Conservation (phyloP, 1,140 invertebrate species). For the Acromyrmex echinatior region DNA sequence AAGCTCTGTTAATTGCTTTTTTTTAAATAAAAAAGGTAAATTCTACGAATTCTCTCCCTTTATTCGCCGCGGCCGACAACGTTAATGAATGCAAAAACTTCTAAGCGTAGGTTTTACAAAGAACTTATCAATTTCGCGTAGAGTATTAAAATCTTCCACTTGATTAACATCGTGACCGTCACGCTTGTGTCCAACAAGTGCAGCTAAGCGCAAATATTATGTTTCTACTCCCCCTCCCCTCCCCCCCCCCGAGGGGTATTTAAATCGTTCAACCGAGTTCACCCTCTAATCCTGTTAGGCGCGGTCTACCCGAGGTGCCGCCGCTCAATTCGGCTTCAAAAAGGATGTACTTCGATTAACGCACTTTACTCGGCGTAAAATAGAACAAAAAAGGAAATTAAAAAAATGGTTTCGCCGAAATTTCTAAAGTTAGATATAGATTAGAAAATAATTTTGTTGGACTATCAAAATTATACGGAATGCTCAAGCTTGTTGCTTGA, state of each 20-base stretch:
- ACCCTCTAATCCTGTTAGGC: slow-evolving; percentile 75
- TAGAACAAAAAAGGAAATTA: slow-evolving; percentile 9
- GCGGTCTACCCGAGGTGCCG: slow-evolving; percentile 40
- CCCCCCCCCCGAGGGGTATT: slow-evolving; percentile 60
- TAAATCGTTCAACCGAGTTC: slow-evolving; percentile 70
- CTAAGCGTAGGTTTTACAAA: slow-evolving; percentile 22
- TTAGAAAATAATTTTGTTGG: too few relatives aligned
- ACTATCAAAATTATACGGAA: too few relatives aligned
- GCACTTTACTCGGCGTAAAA: not conserved
- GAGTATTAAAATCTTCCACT: slow-evolving; percentile 53
- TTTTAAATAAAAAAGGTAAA: not conserved
- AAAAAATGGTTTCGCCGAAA: too few relatives aligned
- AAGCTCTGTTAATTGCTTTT: not conserved
- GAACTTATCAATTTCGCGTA: slow-evolving; percentile 50
- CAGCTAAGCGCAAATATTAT: slow-evolving; percentile 73
- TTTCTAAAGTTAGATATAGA: too few relatives aligned
- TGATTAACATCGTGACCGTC: slow-evolving; percentile 56
- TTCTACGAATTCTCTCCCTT: not conserved
- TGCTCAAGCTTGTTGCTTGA: too few relatives aligned
- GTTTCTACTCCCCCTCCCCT: slow-evolving; percentile 53
- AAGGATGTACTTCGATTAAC: slow-evolving; percentile 38
- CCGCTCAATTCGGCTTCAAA: slow-evolving; percentile 19
- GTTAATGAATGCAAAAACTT: slow-evolving; percentile 27
- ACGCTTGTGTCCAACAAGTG: slow-evolving; percentile 58
- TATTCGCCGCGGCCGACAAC: not conserved